Percentiles rank a stretch among this genome's conserved stretches.
Conservation (phyloP, 2,113 vertebrate species). For the Pluvialis apricaria region DNA sequence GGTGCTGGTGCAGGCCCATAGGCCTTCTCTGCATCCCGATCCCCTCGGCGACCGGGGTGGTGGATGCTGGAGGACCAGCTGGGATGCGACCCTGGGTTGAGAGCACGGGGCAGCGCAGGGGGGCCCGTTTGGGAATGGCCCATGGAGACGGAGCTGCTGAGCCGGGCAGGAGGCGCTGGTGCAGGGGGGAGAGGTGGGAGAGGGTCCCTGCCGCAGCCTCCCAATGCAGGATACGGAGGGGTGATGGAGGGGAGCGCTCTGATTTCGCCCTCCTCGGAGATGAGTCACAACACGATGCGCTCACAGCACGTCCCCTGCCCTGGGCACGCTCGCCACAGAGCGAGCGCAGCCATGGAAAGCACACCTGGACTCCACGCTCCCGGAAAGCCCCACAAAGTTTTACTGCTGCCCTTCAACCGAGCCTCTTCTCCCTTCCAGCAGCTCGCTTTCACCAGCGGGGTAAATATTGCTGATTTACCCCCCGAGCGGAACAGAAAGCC, state of each 20-base stretch:
- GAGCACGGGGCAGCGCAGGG: rapidly evolving
- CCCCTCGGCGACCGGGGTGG: rapidly evolving
- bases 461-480: neutral
- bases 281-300: neutral
- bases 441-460: neutral
- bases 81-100: neutral
- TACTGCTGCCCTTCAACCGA: neutral
- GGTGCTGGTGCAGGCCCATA: neutral
- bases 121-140: neutral
- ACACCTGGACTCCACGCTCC: rapidly evolving
- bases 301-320: neutral
- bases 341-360: neutral
- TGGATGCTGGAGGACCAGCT: neutral
- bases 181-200: neutral
- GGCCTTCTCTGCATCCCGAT: neutral
- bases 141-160: neutral
- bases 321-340: neutral
- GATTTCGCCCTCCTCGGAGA: neutral
- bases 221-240: rapidly evolving
- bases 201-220: neutral
- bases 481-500: neutral
- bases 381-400: neutral
- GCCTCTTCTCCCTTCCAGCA: neutral
- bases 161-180: neutral
- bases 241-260: too few species aligned